Evolutionary conservation across 2,797 vertebrate species (phyloP), one percentile per base, ranked within the genome.

Genomic region (Darevskia mixta): DNA sequence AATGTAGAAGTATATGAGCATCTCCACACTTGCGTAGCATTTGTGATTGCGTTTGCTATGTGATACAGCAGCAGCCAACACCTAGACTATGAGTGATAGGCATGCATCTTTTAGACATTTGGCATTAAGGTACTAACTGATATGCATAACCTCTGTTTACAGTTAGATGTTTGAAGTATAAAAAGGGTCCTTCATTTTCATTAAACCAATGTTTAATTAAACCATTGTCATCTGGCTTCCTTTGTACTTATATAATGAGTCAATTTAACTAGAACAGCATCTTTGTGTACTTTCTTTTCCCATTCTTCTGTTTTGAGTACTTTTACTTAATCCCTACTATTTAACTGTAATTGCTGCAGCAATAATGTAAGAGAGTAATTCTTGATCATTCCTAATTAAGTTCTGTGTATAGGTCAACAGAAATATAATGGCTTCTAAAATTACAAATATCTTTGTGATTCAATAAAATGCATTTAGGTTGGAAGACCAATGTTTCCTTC

Each of bases 191-290:
- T 32, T 73, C 49, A 83, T 83, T 83, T 83, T 72, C 67, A 73
- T 73, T 73, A 38, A 15, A 58, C 20, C 49, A 73, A 17, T 73
- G 45, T 38, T 84, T 84, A 84, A 58, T 75, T 84, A 73, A 67
- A 43, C 35, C 25, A 67, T 8, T 82, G 35, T 29, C 66, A 41
- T 29, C 38, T 67, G 64, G 45, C 49, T 83, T 84, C 32, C 35
- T 84, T 84, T 38, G 45, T 38, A 45, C 25, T 84, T 75, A 58
- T 58, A 58, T 84, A 83, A 83, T 83, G 69, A 84, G 49, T 58
- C n/a, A 75, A 84, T 84, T 84, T 84, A 84, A 71, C 11, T 73
- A 38, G 43, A 84, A 73, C 45, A 84, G 23, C 82, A 83, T 83
- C 18, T 84, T 35, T 73, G n/a, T 84, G 84, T 45, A 61, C 20